Conservation (phyloP, 2,113 vertebrate species). For the Mobula birostris region DNA sequence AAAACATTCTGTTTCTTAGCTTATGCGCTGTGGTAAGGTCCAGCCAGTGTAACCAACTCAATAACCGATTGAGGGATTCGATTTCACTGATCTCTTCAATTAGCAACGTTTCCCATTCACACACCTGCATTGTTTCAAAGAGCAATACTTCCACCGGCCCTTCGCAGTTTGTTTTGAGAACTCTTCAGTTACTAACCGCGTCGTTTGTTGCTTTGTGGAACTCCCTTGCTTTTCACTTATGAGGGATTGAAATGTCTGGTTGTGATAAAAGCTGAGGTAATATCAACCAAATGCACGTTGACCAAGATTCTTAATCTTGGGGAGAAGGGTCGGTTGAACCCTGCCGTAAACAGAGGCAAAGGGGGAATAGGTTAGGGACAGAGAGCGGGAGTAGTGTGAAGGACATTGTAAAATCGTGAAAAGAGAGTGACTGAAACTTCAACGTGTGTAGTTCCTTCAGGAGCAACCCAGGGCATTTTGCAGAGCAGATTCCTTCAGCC, state of each 20-base stretch:
- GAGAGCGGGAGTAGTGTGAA: too few species aligned
- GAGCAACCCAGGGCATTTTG: too few species aligned
- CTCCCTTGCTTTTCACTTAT: neutral
- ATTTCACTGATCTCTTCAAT: neutral
- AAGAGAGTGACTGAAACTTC: too few species aligned
- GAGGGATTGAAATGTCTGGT: neutral
- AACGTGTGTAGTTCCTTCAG: too few species aligned
- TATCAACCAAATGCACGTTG: neutral
- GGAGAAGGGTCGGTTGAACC: neutral
- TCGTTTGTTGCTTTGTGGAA: too few species aligned
- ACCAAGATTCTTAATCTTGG: neutral
- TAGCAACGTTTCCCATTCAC: neutral
- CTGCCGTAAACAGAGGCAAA: too few species aligned
- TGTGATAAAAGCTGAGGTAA: neutral
- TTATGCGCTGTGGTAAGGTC: neutral
- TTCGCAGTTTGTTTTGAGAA: neutral
- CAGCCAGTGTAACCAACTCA: neutral
- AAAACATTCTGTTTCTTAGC: neutral
- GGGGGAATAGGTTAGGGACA: neutral
- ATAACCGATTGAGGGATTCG: neutral
- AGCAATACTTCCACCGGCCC: neutral
- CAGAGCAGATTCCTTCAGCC: too few species aligned
- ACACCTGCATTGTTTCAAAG: neutral
- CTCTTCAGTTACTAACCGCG: neutral
- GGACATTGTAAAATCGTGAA: neutral